A percentile compares a stretch with the other conserved stretches of the same genome.
phyloP scores from a whole-genome alignment of 1,140 invertebrate species.

The Tetragnatha versicolor region DNA sequence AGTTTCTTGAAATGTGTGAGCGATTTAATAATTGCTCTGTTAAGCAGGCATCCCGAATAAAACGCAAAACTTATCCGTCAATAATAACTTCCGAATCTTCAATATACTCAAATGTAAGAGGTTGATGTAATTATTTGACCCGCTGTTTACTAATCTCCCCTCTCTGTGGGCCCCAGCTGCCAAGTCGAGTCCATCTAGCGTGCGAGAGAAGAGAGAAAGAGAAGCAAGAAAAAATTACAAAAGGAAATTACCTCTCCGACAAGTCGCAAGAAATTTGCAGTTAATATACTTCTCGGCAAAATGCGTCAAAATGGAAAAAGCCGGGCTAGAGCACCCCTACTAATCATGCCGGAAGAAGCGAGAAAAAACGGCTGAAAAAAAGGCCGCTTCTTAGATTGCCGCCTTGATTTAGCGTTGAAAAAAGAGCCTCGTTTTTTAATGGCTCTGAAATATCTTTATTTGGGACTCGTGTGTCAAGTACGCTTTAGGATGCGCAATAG shows the following conservation, averaged over 20 bases:
- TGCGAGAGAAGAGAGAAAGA: neutral
- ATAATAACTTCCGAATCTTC: too few species aligned
- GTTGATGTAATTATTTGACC: too few species aligned
- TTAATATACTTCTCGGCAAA: constrained; percentile 42
- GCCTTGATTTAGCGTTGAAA: constrained; percentile 38
- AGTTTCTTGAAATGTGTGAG: too few species aligned
- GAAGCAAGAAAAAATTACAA: constrained; percentile 20
- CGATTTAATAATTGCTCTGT: too few species aligned
- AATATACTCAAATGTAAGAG: too few species aligned
- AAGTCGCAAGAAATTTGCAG: constrained; percentile 26
- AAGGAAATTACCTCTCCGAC: constrained; percentile 26
- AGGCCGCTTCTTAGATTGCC: neutral
- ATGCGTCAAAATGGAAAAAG: constrained; percentile 26
- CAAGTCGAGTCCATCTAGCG: too few species aligned
- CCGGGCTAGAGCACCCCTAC: constrained; percentile 19
- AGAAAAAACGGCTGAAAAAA: constrained; percentile 37
- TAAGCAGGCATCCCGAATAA: too few species aligned
- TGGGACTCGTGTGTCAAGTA: constrained; percentile 25
- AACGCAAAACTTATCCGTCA: too few species aligned
- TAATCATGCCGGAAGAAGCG: constrained; percentile 37
- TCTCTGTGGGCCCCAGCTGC: too few species aligned
- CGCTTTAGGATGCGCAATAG: constrained; percentile 37
- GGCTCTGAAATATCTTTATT: constrained; percentile 44
- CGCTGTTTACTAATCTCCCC: too few species aligned
- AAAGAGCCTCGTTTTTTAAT: constrained; percentile 40